Conservation (phyloP, 1,140 invertebrate species). For the Danaus plexippus region DNA sequence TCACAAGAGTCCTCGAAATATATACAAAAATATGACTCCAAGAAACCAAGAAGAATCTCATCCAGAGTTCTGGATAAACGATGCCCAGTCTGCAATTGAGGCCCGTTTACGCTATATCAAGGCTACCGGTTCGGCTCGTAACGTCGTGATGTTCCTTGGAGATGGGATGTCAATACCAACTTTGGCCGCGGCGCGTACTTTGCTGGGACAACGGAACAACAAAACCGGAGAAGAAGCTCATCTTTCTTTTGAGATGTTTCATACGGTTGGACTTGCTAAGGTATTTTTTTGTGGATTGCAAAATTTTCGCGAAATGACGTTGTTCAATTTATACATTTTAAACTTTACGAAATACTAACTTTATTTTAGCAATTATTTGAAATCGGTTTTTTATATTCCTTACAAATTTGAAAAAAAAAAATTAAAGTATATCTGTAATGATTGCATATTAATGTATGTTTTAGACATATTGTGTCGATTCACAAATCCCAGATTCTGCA, state of each 20-base stretch:
- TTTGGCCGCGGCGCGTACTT: conserved; percentile 77
- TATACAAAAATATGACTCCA: neutral
- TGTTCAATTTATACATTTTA: neutral
- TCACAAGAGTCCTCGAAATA: conserved; percentile 17
- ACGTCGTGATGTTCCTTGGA: conserved; percentile 82
- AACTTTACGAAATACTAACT: neutral
- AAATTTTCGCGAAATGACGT: neutral
- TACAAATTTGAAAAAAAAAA: too few relatives aligned
- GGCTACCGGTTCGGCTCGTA: conserved; percentile 72
- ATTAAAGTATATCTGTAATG: neutral
- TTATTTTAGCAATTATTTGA: neutral
- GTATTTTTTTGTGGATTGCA: conserved; percentile 50
- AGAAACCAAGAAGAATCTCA: conserved; percentile 18
- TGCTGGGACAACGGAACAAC: conserved; percentile 74
- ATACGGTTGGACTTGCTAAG: conserved; percentile 79
- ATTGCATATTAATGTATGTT: conserved; percentile 7
- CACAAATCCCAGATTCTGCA: conserved; percentile 84
- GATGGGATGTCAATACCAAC: conserved; percentile 85
- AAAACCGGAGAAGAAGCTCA: conserved; percentile 76
- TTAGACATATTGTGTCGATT: conserved; percentile 85
- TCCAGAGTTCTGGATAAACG: conserved; percentile 27
- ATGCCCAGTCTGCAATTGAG: conserved; percentile 29
- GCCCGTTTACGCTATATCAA: conserved; percentile 8
- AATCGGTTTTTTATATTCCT: neutral
- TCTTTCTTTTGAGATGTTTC: conserved; percentile 83